Conservation (phyloP, 2,888 invertebrate species). For the Limenitis camilla region DNA sequence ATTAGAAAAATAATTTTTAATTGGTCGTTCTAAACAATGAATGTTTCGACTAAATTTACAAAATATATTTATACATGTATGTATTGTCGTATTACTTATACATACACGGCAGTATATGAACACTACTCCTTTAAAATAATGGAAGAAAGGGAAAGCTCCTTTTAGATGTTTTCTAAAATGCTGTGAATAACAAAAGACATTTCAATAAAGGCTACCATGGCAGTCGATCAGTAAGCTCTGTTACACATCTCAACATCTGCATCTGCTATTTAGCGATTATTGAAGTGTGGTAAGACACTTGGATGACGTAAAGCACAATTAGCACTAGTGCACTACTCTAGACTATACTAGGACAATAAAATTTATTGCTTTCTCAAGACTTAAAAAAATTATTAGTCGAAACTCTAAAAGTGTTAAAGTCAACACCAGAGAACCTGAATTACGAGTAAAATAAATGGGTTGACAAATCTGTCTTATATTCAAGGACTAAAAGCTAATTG, state of each 20-base stretch:
- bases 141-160: slow-evolving; percentile 7
- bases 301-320: slow-evolving; percentile 37
- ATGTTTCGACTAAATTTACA: slow-evolving; percentile 25
- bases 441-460: no score
- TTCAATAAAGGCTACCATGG: background rate
- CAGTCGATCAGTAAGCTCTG: no score
- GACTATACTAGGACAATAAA: slow-evolving; percentile 72
- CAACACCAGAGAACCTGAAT: no score
- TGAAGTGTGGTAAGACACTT: slow-evolving; percentile 9
- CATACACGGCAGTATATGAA: slow-evolving; percentile 8
- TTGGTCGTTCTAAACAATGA: slow-evolving; percentile 8
- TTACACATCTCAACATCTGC: no score
- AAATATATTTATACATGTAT: slow-evolving; percentile 18
- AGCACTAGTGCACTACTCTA: slow-evolving; percentile 57
- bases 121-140: background rate
- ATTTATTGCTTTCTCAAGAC: slow-evolving; percentile 49
- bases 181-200: background rate
- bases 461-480: no score
- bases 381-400: slow-evolving; percentile 19
- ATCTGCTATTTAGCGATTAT: background rate
- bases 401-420: slow-evolving; percentile 1
- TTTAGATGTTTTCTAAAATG: slow-evolving; percentile 12
- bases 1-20: slow-evolving; percentile 6
- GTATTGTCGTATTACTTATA: slow-evolving; percentile 14
- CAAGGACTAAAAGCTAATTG: background rate